Evolutionary conservation across 2,113 vertebrate species (phyloP).

Genomic region (Oceanodroma tethys): DNA sequence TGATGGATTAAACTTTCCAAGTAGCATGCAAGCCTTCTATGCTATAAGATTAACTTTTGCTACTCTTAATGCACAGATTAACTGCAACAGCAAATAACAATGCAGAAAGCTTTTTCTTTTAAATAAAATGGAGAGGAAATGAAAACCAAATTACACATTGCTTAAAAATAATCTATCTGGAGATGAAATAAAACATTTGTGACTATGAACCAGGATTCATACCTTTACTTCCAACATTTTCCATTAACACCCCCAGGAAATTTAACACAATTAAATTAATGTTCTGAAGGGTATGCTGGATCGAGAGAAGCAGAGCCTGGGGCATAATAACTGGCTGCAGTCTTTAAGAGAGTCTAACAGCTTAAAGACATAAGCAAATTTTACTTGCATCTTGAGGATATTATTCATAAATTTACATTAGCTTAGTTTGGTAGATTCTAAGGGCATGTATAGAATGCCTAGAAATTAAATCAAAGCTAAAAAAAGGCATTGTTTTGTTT

Average conservation of each 20-base stretch:
- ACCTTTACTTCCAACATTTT: background rate
- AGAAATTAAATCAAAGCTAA: background rate
- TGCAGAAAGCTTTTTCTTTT: background rate
- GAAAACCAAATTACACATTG: background rate
- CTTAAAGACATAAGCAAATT: background rate
- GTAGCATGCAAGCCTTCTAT: background rate
- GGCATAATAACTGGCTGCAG: background rate
- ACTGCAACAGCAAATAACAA: background rate
- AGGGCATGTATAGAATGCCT: background rate
- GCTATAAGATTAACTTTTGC: background rate
- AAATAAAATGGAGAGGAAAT: background rate
- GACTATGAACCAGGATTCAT: background rate
- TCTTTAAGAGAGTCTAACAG: background rate
- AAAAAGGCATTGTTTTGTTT: background rate
- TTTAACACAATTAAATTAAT: background rate
- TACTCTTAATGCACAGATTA: background rate
- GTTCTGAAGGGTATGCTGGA: background rate
- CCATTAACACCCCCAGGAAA: background rate
- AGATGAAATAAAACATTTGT: background rate
- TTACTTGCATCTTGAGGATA: constrained; percentile 24
- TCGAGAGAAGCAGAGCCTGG: background rate
- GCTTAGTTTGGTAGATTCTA: background rate
- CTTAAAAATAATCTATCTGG: background rate
- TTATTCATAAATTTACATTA: background rate
- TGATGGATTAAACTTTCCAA: background rate